These are phyloP conservation scores for Odontocerum albicorne DNA, from an alignment of 2,888 invertebrate genomes.

Conservation along the genomic window DNA sequence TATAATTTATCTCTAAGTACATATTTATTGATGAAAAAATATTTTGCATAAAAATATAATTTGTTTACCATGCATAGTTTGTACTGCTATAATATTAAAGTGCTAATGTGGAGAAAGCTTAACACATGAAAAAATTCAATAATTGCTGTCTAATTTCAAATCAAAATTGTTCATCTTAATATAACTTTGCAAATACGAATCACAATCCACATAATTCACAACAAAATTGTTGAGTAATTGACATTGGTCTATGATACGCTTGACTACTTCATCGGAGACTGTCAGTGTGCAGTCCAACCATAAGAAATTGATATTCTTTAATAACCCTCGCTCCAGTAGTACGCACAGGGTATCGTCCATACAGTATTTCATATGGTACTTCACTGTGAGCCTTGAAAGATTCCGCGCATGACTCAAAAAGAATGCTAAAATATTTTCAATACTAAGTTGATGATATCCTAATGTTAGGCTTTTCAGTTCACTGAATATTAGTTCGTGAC, in stretches of 20 bases:
- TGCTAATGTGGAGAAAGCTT: too few relatives aligned
- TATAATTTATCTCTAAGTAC: too few relatives aligned
- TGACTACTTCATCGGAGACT: conserved; percentile 48
- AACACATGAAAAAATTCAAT: too few relatives aligned
- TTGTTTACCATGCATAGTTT: too few relatives aligned
- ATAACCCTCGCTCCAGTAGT: conserved; percentile 47
- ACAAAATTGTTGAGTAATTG: conserved; percentile 48
- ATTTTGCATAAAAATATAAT: too few relatives aligned
- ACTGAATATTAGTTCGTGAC: conserved; percentile 44
- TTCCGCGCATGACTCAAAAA: conserved; percentile 49
- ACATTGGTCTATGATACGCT: conserved; percentile 48
- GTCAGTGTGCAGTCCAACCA: conserved; percentile 56
- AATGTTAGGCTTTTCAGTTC: conserved; percentile 48
- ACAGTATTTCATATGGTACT: conserved; percentile 51
- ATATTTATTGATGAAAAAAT: too few relatives aligned
- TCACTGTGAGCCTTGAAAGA: conserved; percentile 48
- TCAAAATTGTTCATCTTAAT: conserved; percentile 52
- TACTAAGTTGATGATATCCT: conserved; percentile 51
- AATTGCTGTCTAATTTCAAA: conserved; percentile 49
- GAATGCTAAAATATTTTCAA: conserved; percentile 48
- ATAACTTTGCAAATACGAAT: conserved; percentile 47
- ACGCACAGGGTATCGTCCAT: conserved; percentile 46
- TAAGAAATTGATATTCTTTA: conserved; percentile 46
- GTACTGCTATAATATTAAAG: too few relatives aligned
- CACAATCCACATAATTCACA: conserved; percentile 47